Evolutionary conservation across 1,140 invertebrate genomes (phyloP), one percentile per base, ranked within the genome.

Genomic region (Drosophila pectinifera): DNA sequence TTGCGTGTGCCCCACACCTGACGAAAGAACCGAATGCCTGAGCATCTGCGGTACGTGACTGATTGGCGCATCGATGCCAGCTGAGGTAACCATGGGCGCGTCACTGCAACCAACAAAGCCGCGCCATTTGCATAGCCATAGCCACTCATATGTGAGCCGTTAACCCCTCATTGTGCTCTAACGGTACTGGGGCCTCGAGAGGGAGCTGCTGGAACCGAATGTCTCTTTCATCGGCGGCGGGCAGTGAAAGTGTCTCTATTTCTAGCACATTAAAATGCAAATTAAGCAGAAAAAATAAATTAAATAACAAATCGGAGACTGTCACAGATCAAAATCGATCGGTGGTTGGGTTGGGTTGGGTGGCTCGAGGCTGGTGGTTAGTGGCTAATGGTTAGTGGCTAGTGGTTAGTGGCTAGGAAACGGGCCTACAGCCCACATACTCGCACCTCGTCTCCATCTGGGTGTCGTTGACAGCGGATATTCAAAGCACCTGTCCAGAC

Each of bases 171-270:
- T 73, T 73, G 70, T 65, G 45, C 38, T 38, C 38, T 55, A 75
- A 75, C 72, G 73, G 73, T 43, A 42, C 43, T 45, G 11, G 20
- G 31, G 46, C 31, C 46, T 43, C 43, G 34, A 34, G 24, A 41
- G 31, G 24, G 36, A 65, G 10, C 34, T 18, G 43, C 38, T 18
- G 46, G 24, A 45, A 36, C 39, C 31, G 49, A 31, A 11, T 38
- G n/a, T 14, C 18, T 45, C 26, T 28, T 48, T 42, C 24, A 41
- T 14, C 22, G 46, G 36, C 28, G 41, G 16, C 26, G 24, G 39
- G n/a, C 31, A 88, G 83, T 86, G 84, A 86, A 86, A 86, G 83
- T 88, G 70, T 41, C 56, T 69, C 18, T 70, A 55, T 70, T 55
- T 46, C 65, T 81, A 64, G 64, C 63, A 67, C 54, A 86, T 85